Percentiles rank a stretch among this genome's conserved stretches.
These are phyloP conservation scores for Chironomus striatipennis DNA, from an alignment of 1,140 invertebrate genomes.

Conservation along the genomic window DNA sequence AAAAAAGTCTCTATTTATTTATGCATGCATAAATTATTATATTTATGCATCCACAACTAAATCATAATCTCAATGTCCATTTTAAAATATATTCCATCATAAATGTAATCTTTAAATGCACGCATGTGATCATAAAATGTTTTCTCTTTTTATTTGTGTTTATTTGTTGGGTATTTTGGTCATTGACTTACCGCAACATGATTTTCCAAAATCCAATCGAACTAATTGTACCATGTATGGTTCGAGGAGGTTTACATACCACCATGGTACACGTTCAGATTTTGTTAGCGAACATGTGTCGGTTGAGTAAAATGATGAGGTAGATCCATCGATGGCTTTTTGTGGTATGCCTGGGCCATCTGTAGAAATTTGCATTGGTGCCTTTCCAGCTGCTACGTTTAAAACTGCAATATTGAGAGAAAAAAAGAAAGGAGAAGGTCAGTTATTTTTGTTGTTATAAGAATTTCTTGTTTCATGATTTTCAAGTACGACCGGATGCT, in stretches of 20 bases:
- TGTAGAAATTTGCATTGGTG: conserved; percentile 87
- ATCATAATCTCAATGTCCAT: too few species aligned
- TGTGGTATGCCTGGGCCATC: conserved; percentile 78
- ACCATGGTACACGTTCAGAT: conserved; percentile 77
- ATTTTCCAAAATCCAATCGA: conserved; percentile 82
- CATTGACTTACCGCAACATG: conserved; percentile 72
- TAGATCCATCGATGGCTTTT: conserved; percentile 84
- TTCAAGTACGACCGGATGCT: not conserved
- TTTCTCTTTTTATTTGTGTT: too few species aligned
- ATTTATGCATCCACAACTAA: too few species aligned
- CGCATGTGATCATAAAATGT: too few species aligned
- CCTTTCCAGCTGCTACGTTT: conserved; percentile 92
- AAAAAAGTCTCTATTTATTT: too few species aligned
- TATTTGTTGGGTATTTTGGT: too few species aligned
- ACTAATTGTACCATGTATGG: conserved; percentile 93
- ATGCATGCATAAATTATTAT: too few species aligned
- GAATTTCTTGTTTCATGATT: not conserved
- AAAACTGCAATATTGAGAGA: conserved; percentile 62
- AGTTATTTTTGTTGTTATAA: not conserved
- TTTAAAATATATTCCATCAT: too few species aligned
- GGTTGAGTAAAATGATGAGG: conserved; percentile 66
- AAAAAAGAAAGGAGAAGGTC: not conserved
- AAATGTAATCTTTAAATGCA: too few species aligned
- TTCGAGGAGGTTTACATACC: conserved; percentile 91
- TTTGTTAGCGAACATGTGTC: conserved; percentile 84